These are phyloP conservation scores for Pyrrhosoma nymphula DNA, from an alignment of 2,888 invertebrate genomes.

Conservation along the genomic window DNA sequence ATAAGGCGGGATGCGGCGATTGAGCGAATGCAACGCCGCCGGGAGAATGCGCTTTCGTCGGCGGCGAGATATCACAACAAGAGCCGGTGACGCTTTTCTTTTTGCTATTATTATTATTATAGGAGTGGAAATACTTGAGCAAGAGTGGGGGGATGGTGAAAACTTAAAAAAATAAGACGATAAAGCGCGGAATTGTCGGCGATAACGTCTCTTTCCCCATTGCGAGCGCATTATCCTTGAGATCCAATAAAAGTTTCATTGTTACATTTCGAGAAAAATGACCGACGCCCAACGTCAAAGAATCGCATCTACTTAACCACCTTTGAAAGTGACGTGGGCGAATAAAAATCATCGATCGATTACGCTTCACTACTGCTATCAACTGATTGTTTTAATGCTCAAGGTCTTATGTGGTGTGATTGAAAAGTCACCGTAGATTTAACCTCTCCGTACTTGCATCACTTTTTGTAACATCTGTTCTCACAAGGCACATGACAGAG, in stretches of 20 bases:
- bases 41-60: background rate
- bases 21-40: background rate
- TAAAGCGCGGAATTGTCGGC: background rate
- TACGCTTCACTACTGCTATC: background rate
- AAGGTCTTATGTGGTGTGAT: background rate
- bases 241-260: background rate
- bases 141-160: background rate
- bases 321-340: background rate
- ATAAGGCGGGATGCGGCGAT: background rate
- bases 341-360: background rate
- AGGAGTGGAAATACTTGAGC: background rate
- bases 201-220: background rate
- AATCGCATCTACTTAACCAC: background rate
- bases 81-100: background rate
- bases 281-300: background rate
- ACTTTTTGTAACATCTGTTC: too few species aligned
- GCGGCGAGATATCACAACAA: background rate
- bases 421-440: too few species aligned
- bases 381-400: background rate
- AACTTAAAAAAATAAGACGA: background rate
- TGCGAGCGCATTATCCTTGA: background rate
- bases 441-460: too few species aligned
- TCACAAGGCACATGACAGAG: too few species aligned
- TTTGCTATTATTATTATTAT: background rate
- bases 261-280: background rate